Conservation (phyloP, 2,888 invertebrate species). For the Scaptomyza polygonia region DNA sequence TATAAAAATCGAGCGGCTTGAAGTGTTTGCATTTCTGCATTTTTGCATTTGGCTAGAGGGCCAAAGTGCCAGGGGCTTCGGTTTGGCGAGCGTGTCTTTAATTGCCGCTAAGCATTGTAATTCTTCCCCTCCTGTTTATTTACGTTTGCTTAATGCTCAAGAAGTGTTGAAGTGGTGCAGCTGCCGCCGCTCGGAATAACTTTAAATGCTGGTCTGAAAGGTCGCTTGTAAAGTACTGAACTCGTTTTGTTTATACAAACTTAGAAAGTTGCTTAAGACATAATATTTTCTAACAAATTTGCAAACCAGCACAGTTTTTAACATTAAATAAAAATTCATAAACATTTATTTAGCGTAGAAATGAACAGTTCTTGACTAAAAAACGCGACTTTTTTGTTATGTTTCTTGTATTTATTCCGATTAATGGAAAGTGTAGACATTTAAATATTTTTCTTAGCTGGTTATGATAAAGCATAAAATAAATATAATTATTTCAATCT, state of each 20-base stretch:
- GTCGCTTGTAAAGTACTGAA: background rate
- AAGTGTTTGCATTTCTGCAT: conserved; percentile 42
- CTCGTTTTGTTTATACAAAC: conserved; percentile 1
- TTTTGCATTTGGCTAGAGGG: conserved; percentile 32
- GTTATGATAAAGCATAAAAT: too few relatives aligned
- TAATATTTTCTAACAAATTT: background rate
- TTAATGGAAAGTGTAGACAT: too few relatives aligned
- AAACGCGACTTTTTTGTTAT: too few relatives aligned
- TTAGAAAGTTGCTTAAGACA: background rate
- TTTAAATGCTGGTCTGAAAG: conserved; percentile 15
- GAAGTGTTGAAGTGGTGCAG: conserved; percentile 63
- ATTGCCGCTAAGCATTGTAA: conserved; percentile 66
- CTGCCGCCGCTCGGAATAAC: conserved; percentile 36
- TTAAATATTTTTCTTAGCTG: too few relatives aligned
- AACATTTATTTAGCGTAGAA: too few relatives aligned
- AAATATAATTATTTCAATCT: background rate
- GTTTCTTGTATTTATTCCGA: too few relatives aligned
- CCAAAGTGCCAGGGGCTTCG: conserved; percentile 16
- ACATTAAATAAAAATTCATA: too few relatives aligned
- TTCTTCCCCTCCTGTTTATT: conserved; percentile 62
- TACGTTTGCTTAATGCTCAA: conserved; percentile 20
- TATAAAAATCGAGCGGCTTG: conserved; percentile 24
- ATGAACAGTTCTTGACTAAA: too few relatives aligned
- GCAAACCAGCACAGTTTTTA: too few relatives aligned
- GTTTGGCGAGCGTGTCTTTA: conserved; percentile 49